Evolutionary conservation across 2,888 invertebrate species (phyloP), one percentile per base, ranked within the genome.

Genomic region (Teleogryllus oceanicus): DNA sequence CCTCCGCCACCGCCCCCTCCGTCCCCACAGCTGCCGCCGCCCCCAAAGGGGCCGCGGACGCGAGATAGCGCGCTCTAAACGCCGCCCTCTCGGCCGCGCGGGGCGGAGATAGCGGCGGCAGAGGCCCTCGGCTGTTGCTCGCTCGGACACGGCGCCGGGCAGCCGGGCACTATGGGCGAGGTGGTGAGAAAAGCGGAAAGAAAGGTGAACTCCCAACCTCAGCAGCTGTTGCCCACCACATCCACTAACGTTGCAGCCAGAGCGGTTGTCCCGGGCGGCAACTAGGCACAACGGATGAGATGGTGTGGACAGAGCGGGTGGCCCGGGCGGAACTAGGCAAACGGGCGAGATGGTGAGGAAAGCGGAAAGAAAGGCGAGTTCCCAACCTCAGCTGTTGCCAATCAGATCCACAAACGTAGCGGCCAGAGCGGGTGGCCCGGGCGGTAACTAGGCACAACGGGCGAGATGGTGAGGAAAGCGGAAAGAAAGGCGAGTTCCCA

Each of bases 241-340:
- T 8, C 8, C 37, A 37, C 8, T 8, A 0, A 0, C 8, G 1
- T 37, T 8, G 37, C 8, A 0, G 37, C 0, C 8, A 8, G 37
- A 5, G 8, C 37, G 8, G 37, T 0, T 5, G 37, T 0, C 8
- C 8, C 37, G 37, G 2, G 4, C 24, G 21, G 24, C 2, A 37
- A 37, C 24, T 4, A 4, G 3, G 24, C 2, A 37, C 24, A 4
- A 37, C 4, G 24, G 24, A 3, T 3, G 24, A 37, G 24, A 37
- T 2, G 24, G 24, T 37, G 24, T 3, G 3, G 24, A 4, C 24
- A 37, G 24, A 37, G 2, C 24, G 5, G 2, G 2, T 2, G 24
- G 24, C 24, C 4, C 24, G 24, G 2, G 4, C 24, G 16, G 16
- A 11, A 11, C 16, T 0, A 4, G 62, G 62, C 5, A 11, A 16